Base-by-base conservation (phyloP, 2,113 vertebrate species). In the Lophochroa leadbeateri region DNA sequence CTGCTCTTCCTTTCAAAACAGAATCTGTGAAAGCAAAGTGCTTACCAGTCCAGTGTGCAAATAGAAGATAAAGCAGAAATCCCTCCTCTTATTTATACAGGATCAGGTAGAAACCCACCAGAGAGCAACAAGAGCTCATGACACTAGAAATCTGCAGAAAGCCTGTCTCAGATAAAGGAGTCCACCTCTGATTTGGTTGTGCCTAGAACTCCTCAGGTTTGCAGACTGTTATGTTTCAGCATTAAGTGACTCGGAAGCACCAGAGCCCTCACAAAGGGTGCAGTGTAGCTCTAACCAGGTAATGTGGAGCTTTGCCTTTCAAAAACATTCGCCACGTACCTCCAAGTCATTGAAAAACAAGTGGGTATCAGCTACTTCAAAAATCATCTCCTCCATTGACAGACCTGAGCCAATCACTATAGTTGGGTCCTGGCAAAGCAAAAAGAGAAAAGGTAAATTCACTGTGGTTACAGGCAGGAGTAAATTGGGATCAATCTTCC, bases 371-470 rank as follows among this genome's bases (percentile, higher is more conserved):
- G 99, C 99, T 60, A 99, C 99, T 98, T 99, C 99, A 95, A 99
- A 99, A 97, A 99, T 99, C 98, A 99, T 98, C 97, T 99, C 99
- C 97, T 99, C 99, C 99, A 99, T 99, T 84, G 99, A 99, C 88
- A 99, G 97, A 53, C 99, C 99, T 95, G 99, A 97, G 96, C 99
- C 99, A 93, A 99, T 98, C 93, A 99, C 99, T 13, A 99, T 98
- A 11, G 99, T 98, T 11, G 99, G 98, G 92, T 99, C 99, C 99
- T 99, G 81, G 68, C 92, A 92, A 74, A 96, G 86, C 31, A 72
- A 27, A 80, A 28, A 72, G 70, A 92, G n/a, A 75, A 75, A 67
- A 77, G 3, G 17, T n/a, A 61, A 86, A 50, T 37, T 46, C 53
- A 35, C 27, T 23, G 28, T 50, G 37, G 49, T 58, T 55, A 15